Conservation (phyloP, 2,888 invertebrate species). For the Autographa pulchrina region DNA sequence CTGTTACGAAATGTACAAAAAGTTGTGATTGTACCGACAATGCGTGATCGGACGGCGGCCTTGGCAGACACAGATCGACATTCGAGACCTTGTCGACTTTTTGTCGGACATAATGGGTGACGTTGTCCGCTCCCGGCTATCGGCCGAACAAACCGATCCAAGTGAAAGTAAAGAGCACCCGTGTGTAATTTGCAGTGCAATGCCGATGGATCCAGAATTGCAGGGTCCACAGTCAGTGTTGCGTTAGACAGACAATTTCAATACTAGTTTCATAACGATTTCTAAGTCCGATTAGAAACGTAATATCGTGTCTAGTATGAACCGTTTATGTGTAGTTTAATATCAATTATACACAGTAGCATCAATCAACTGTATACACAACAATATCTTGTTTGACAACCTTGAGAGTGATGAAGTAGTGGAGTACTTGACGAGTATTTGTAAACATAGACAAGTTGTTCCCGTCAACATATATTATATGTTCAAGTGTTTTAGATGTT, state of each 20-base stretch:
- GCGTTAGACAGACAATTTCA: conserved; percentile 32
- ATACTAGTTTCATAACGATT: conserved; percentile 31
- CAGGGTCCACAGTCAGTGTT: conserved; percentile 47
- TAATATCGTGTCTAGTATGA: conserved; percentile 18
- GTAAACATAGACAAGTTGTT: conserved; percentile 29
- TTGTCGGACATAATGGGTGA: conserved; percentile 64
- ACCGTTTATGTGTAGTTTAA: not conserved
- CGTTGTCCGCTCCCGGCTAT: conserved; percentile 53
- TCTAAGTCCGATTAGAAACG: conserved; percentile 27
- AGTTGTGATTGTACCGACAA: conserved; percentile 60
- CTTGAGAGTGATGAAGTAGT: conserved; percentile 28
- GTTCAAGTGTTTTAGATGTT: conserved; percentile 12
- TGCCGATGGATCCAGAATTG: conserved; percentile 46
- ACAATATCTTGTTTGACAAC: conserved; percentile 21
- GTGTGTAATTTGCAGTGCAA: conserved; percentile 51
- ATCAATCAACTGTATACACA: not conserved
- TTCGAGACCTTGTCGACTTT: conserved; percentile 73
- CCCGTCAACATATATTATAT: conserved; percentile 1
- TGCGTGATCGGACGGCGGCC: conserved; percentile 70
- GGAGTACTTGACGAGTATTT: conserved; percentile 27
- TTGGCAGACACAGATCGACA: conserved; percentile 69
- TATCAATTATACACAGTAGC: not conserved
- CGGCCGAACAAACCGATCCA: conserved; percentile 57
- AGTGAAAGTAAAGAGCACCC: conserved; percentile 63
- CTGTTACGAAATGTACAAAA: conserved; percentile 64